Evolutionary conservation across 2,113 vertebrate species (phyloP).

Genomic region (Apaloderma vittatum): DNA sequence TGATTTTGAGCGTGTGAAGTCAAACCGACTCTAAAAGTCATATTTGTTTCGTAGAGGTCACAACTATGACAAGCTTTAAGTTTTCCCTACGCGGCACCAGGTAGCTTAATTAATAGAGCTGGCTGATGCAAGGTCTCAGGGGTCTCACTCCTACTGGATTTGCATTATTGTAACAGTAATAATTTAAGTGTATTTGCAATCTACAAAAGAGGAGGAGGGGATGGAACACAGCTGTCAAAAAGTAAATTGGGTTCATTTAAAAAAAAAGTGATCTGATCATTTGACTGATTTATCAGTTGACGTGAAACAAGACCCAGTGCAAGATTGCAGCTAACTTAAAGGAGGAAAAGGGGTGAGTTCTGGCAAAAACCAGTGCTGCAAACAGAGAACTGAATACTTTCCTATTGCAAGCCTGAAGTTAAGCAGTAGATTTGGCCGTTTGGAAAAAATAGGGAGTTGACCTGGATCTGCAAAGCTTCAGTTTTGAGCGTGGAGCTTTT

Average conservation of each 20-base stretch:
- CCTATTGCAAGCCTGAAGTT: not conserved
- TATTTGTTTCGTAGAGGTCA: not conserved
- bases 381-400: not conserved
- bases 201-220: not conserved
- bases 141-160: not conserved
- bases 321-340: not conserved
- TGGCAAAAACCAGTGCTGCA: not conserved
- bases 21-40: not conserved
- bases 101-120: not conserved
- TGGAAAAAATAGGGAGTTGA: not conserved
- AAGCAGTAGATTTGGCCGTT: not conserved
- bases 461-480: constrained; percentile 32
- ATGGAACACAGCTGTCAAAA: constrained; percentile 7
- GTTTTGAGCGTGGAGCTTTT: constrained; percentile 11
- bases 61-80: not conserved
- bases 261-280: not conserved
- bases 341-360: not conserved
- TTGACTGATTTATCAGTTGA: constrained; percentile 15
- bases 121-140: not conserved
- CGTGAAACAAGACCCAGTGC: not conserved
- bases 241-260: not conserved
- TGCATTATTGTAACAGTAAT: constrained; percentile 6
- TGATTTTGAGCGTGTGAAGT: not conserved
- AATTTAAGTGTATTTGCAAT: constrained; percentile 7
- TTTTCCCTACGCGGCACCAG: not conserved